A percentile compares a stretch with the other conserved stretches of the same genome.
Conservation (phyloP, 2,888 invertebrate species). For the Cheilosia urbana region DNA sequence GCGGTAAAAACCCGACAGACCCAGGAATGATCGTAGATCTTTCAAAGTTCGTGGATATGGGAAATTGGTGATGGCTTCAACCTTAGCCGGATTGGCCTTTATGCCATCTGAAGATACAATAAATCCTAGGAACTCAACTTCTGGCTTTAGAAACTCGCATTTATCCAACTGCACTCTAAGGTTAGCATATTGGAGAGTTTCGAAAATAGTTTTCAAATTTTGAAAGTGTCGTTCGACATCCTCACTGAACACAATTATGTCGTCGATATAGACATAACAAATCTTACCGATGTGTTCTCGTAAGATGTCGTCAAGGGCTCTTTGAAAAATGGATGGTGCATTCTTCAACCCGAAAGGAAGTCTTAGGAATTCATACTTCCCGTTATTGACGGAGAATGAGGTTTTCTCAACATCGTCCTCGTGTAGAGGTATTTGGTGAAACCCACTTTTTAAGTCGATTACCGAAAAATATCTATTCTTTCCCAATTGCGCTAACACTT, state of each 20-base stretch:
- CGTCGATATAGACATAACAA: constrained; percentile 29
- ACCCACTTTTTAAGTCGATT: constrained; percentile 43
- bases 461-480: constrained; percentile 18
- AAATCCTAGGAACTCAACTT: constrained; percentile 39
- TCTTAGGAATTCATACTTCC: constrained; percentile 19
- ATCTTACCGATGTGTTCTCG: constrained; percentile 29
- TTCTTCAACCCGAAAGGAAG: constrained; percentile 51
- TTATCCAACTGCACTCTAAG: constrained; percentile 35
- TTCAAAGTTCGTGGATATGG: too few relatives aligned
- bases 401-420: constrained; percentile 45
- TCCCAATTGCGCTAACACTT: too few relatives aligned
- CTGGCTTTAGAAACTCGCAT: constrained; percentile 21
- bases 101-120: constrained; percentile 5
- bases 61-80: constrained; percentile 13
- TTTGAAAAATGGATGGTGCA: constrained; percentile 53
- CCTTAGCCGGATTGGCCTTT: constrained; percentile 1
- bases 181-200: constrained; percentile 28
- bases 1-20: too few relatives aligned
- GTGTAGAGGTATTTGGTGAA: constrained; percentile 45
- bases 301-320: constrained; percentile 34
- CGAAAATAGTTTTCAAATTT: constrained; percentile 41
- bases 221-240: constrained; percentile 15
- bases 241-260: constrained; percentile 30
- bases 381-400: constrained; percentile 43
- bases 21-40: too few relatives aligned